phyloP scores from a whole-genome alignment of 2,888 invertebrate species.

The Malthinus seriepunctatus region DNA sequence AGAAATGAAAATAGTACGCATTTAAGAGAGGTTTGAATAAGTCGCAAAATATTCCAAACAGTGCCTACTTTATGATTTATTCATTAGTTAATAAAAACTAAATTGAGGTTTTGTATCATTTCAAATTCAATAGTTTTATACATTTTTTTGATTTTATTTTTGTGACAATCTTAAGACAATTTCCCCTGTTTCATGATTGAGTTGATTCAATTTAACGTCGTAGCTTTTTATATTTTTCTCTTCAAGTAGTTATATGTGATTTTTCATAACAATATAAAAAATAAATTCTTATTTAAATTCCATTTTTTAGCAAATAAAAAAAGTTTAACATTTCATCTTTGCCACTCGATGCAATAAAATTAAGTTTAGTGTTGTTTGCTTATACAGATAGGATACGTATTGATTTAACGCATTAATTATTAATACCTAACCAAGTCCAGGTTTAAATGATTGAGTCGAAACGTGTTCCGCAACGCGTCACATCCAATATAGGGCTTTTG shows the following conservation, averaged over 20 bases:
- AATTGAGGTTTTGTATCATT: conserved; percentile 1
- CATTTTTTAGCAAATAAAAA: no score
- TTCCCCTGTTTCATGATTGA: conserved; percentile 42
- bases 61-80: no score
- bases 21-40: no score
- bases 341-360: no score
- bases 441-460: conserved; percentile 31
- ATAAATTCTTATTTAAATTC: no score
- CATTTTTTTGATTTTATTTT: conserved; percentile 24
- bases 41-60: no score
- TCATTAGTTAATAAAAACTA: not conserved
- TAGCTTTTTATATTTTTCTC: conserved; percentile 1
- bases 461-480: conserved; percentile 25
- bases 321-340: no score
- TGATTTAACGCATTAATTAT: conserved; percentile 28
- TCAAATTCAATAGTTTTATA: conserved; percentile 14
- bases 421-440: conserved; percentile 27
- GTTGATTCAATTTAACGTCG: conserved; percentile 36
- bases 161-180: conserved; percentile 38
- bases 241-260: not conserved
- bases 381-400: conserved; percentile 17
- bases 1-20: no score
- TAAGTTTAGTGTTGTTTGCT: conserved; percentile 5
- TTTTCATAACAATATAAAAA: not conserved
- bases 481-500: conserved; percentile 26